These are phyloP conservation scores for Gandaritis pyraliata DNA, from an alignment of 2,888 invertebrate species.

Conservation along the genomic window DNA sequence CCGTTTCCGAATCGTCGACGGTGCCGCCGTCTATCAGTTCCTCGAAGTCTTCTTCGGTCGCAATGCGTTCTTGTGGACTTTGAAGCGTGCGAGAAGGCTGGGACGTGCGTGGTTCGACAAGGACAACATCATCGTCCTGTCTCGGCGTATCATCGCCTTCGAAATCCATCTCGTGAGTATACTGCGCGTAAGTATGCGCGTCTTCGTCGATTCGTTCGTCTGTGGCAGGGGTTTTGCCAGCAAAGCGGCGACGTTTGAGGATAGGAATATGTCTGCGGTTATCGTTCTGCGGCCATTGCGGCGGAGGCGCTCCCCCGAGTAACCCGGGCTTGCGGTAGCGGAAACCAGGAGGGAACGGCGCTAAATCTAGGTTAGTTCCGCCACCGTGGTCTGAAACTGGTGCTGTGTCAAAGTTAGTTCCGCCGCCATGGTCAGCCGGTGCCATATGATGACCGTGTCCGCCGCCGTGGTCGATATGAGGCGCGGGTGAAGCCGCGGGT, in stretches of 20 bases:
- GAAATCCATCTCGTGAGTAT: slow-evolving; percentile 27
- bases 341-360: slow-evolving; percentile 85
- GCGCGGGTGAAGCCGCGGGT: slow-evolving; percentile 74
- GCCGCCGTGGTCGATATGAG: slow-evolving; percentile 60
- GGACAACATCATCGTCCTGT: slow-evolving; percentile 82
- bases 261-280: slow-evolving; percentile 75
- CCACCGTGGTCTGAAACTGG: slow-evolving; percentile 63
- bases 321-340: slow-evolving; percentile 86
- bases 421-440: slow-evolving; percentile 31
- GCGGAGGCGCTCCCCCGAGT: slow-evolving; percentile 86
- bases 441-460: slow-evolving; percentile 62
- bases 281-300: slow-evolving; percentile 82
- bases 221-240: slow-evolving; percentile 61
- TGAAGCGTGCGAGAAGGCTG: slow-evolving; percentile 67
- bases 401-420: slow-evolving; percentile 62
- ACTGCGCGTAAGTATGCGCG: slow-evolving; percentile 29
- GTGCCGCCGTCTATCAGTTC: slow-evolving; percentile 86
- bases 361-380: slow-evolving; percentile 70
- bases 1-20: slow-evolving; percentile 74
- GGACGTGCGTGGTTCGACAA: slow-evolving; percentile 75
- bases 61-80: slow-evolving; percentile 86
- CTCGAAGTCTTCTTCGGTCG: slow-evolving; percentile 87
- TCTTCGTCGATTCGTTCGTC: slow-evolving; percentile 51
- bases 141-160: slow-evolving; percentile 17
- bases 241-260: slow-evolving; percentile 79